Evolutionary conservation across 2,888 invertebrate species (phyloP), one percentile per base, ranked within the genome.

Genomic region (Zygogramma bicolorata): DNA sequence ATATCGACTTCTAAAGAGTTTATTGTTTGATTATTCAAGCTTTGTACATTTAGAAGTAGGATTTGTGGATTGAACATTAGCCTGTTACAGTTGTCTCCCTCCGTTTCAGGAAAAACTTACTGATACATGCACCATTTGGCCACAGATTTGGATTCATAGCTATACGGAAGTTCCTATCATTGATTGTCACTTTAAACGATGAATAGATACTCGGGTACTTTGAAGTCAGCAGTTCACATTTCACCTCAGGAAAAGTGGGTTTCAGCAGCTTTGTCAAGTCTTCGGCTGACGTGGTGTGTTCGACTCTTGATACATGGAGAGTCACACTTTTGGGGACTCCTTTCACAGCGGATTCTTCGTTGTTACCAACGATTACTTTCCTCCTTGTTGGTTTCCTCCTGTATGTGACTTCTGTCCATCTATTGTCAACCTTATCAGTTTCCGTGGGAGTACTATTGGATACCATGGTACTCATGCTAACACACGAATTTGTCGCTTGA

Each of bases 21-120:
- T 18, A 49, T 15, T 1, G 53, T 49, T 49, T 29, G 31, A 18
- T 31, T 22, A 49, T 65, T 49, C 34, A 53, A 65, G 53, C 65
- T 65, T 49, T 65, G 65, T 7, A 53, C 53, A 49, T 65, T 65
- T 18, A 65, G 20, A 20, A 65, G 13, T 8, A 62, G 38, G 5
- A 29, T 20, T 31, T 49, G 15, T 10, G 49, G 65, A 29, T 29
- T 65, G 34, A 46, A 65, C 29, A 65, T 65, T 49, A 65, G 8
- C 29, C 20, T 65, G 1, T 34, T 31, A 3, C 29, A 29, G 8
- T 25, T 29, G 29, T 8, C 25, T 42, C n/a, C 29, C 2, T 38
- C 42, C 67, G 40, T 29, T 42, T 67, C 59, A 42, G 67, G 42
- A 60, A 59, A 67, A 59, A 46, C 46, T 29, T 40, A 40, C 67